phyloP scores from a whole-genome alignment of 2,113 vertebrate species.

The Gobius niger region DNA sequence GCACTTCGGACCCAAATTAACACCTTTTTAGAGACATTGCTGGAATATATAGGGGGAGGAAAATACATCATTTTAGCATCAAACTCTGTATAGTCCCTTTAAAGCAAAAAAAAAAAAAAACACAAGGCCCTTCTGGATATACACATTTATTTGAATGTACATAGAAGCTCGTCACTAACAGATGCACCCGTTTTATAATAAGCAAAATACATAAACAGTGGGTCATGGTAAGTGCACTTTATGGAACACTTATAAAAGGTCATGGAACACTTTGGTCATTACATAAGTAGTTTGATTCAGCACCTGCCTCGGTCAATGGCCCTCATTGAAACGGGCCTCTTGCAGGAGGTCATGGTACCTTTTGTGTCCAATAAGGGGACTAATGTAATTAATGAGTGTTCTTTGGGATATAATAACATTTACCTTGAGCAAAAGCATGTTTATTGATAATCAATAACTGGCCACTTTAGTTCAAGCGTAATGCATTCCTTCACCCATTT shows the following conservation, averaged over 20 bases:
- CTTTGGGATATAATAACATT: not conserved
- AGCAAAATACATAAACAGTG: not conserved
- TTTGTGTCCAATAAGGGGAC: not conserved
- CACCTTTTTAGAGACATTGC: too few relatives aligned
- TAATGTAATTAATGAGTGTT: not conserved
- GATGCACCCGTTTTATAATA: not conserved
- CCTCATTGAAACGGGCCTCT: not conserved
- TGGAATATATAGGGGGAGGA: too few relatives aligned
- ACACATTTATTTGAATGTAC: not conserved
- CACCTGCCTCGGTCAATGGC: not conserved
- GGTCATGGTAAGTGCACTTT: not conserved
- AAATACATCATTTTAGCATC: too few relatives aligned
- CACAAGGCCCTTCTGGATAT: too few relatives aligned
- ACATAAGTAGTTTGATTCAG: not conserved
- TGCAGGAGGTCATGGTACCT: not conserved
- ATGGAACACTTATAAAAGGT: not conserved
- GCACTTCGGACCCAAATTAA: too few relatives aligned
- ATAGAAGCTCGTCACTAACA: not conserved
- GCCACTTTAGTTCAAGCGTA: not conserved
- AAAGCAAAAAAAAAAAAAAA: too few relatives aligned
- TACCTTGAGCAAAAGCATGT: not conserved
- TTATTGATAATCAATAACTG: conserved; percentile 1
- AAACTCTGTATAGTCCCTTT: too few relatives aligned
- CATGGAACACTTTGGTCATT: not conserved
- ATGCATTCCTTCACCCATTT: conserved; percentile 5